Evolutionary conservation across 2,888 invertebrate genomes (phyloP), one percentile per base, ranked within the genome.

Genomic region (Hypomecis punctinalis): DNA sequence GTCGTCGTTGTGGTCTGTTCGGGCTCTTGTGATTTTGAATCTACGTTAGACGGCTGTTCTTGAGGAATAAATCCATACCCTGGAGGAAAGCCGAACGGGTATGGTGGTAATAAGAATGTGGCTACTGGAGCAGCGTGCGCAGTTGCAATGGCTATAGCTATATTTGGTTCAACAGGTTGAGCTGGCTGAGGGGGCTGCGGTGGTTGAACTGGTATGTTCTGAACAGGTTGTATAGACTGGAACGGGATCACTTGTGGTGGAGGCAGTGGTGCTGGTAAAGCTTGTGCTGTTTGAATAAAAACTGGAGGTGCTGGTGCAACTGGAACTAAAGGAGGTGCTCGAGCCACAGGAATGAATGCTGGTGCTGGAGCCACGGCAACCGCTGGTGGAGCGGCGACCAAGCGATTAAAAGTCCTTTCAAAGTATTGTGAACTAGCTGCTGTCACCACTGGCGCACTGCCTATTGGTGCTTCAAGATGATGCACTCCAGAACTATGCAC

Each of bases 341-440:
- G 63, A 5, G 55, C 63, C 10, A 76, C 54, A 9, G 66, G 70
- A 49, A 72, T 69, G 1, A 76, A 65, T 11, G 7, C 46, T 45
- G 54, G 43, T 5, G 53, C 46, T n/a, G 63, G 59, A 11, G 48
- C 57, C 33, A 76, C 57, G 9, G 67, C 68, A 49, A 72, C 69
- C 4, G 76, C 64, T 13, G 76, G 77, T 4, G 84, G 84, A 42
- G 88, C 86, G 7, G 86, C 84, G 4, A 93, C 83, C 46, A 91
- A 78, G 37, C 86, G 88, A 77, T 96, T 95, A 85, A 94, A 95
- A 49, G 94, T 95, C 70, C 95, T 93, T 57, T 95, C 94, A 72
- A 96, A 92, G 67, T 95, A 95, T 81, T 96, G 96, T 48, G 95
- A 95, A 80, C 96, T 96, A 61, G 94, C 93, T 1, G 96, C 94